A percentile compares a stretch with the other conserved stretches of the same genome.
phyloP scores from a whole-genome alignment of 2,797 vertebrate species.

The Leptatherina wallacei region DNA sequence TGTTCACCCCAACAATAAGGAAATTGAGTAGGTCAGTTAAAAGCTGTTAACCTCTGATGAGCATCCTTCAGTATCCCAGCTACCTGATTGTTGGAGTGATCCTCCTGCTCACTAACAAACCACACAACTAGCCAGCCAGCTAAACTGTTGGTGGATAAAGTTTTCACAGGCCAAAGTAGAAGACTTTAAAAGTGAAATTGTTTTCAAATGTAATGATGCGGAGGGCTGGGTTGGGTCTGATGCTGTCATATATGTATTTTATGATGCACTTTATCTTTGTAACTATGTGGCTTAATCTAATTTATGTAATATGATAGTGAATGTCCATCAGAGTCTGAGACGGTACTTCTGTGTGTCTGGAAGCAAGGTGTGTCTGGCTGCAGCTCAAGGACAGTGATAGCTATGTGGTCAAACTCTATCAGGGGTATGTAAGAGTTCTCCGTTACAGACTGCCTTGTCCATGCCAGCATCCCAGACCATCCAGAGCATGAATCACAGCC shows the following conservation, averaged over 20 bases:
- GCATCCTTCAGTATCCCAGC: background rate
- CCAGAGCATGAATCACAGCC: slow-evolving; percentile 36
- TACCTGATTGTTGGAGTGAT: background rate
- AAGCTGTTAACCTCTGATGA: no score
- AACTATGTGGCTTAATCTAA: slow-evolving; percentile 31
- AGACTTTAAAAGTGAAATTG: background rate
- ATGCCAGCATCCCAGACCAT: slow-evolving; percentile 32
- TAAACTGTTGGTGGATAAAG: slow-evolving; percentile 16
- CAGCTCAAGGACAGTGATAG: slow-evolving; percentile 59
- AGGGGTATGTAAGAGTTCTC: slow-evolving; percentile 58
- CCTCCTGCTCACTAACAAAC: background rate
- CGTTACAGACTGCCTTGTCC: slow-evolving; percentile 56
- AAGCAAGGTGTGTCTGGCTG: slow-evolving; percentile 67
- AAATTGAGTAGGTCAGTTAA: no score
- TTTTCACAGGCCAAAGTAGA: slow-evolving; percentile 1
- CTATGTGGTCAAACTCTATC: slow-evolving; percentile 58
- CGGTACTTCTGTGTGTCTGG: slow-evolving; percentile 48
- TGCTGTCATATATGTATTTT: background rate
- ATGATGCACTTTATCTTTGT: slow-evolving; percentile 22
- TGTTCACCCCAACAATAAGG: no score
- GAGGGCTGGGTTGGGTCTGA: no score
- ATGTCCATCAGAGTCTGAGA: slow-evolving; percentile 44
- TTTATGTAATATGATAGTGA: slow-evolving; percentile 43
- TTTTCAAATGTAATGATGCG: background rate
- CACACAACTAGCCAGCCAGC: background rate